Conservation (phyloP, 1,140 invertebrate genomes). For the Alviniconcha marisindica region DNA sequence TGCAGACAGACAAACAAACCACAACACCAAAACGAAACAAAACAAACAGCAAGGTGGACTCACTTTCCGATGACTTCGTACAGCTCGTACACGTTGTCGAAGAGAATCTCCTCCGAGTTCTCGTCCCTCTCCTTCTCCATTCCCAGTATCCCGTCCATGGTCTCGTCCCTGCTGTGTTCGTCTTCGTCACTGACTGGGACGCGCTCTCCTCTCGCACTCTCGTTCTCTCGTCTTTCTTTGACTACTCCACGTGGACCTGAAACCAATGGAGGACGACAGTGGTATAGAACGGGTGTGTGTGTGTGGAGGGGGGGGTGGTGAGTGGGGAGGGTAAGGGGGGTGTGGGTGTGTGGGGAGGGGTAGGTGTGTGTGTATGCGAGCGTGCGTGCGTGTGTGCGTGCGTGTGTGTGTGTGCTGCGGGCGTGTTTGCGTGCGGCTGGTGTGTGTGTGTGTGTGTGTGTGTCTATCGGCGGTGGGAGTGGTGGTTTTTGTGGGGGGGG, state of each 20-base stretch:
- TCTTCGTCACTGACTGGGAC: not conserved
- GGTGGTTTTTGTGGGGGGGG: no score
- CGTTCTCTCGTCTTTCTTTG: no score
- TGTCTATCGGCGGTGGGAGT: no score
- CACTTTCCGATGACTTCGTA: slow-evolving; percentile 30
- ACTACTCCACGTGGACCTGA: no score
- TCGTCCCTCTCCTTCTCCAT: slow-evolving; percentile 13
- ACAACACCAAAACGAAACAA: not conserved
- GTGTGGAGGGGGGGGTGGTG: not conserved
- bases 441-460: not conserved
- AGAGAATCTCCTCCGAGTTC: slow-evolving; percentile 29
- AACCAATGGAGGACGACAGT: no score
- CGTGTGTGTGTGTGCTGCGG: not conserved
- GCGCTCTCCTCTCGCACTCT: not conserved
- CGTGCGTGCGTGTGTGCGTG: not conserved
- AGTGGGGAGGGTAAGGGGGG: not conserved
- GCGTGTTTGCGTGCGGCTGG: not conserved
- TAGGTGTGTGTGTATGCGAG: no score
- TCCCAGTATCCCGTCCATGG: not conserved
- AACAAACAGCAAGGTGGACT: not conserved
- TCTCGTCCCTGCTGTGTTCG: not conserved
- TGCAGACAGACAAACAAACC: not conserved
- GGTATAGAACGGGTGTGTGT: not conserved
- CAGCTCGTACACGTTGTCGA: slow-evolving; percentile 30
- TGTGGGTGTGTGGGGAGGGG: not conserved